Evolutionary conservation across 2,113 vertebrate genomes (phyloP).

Genomic region (Phainopepla nitens): DNA sequence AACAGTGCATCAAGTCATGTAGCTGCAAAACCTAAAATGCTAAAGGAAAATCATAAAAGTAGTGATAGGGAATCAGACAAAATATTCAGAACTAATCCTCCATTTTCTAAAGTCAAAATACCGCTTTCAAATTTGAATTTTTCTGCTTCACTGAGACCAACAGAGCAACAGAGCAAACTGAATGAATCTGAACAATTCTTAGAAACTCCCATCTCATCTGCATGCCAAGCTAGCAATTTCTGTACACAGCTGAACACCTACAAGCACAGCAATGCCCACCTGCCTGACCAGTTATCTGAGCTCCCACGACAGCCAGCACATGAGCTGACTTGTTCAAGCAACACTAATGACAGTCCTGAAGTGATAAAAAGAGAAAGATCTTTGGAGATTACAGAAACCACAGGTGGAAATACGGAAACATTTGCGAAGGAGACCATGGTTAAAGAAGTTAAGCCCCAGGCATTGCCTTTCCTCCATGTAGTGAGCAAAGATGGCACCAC

Average conservation of each 20-base stretch:
- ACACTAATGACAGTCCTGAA: neutral
- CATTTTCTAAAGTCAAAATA: constrained; percentile 55
- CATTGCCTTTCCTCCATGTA: constrained; percentile 79
- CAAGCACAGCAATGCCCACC: constrained; percentile 37
- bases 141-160: constrained; percentile 16
- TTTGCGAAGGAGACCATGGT: constrained; percentile 1
- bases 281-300: constrained; percentile 28
- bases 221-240: constrained; percentile 18
- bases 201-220: constrained; percentile 25
- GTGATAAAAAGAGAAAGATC: neutral
- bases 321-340: neutral
- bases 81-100: constrained; percentile 1
- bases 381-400: constrained; percentile 9
- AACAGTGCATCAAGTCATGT: neutral
- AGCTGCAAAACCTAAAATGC: constrained; percentile 38
- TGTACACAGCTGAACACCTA: constrained; percentile 1
- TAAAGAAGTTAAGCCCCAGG: constrained; percentile 45
- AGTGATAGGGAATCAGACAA: constrained; percentile 41
- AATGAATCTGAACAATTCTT: constrained; percentile 16
- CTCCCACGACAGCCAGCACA: neutral
- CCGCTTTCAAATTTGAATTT: constrained; percentile 55
- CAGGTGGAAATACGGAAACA: neutral
- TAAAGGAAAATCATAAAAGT: constrained; percentile 54
- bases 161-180: neutral
- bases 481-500: constrained; percentile 84